phyloP scores from a whole-genome alignment of 2,113 vertebrate species.

The Dicaeum eximium region DNA sequence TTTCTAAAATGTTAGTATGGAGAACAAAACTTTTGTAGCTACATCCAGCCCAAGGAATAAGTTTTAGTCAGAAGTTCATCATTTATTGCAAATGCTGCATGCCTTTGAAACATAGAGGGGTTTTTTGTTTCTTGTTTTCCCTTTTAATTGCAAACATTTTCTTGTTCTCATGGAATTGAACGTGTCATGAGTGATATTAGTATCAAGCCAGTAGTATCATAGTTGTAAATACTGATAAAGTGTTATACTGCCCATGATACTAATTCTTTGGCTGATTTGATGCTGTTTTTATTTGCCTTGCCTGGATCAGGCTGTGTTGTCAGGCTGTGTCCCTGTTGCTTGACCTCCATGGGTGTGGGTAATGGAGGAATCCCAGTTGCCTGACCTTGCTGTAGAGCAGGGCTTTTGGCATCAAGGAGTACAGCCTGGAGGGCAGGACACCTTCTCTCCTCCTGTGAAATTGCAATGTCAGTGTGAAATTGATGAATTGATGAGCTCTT shows the following conservation, averaged over 20 bases:
- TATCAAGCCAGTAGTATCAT: neutral
- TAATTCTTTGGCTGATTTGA: neutral
- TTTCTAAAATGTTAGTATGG: neutral
- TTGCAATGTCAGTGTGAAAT: neutral
- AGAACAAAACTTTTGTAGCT: neutral
- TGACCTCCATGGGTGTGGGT: neutral
- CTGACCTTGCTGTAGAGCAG: neutral
- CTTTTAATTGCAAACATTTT: neutral
- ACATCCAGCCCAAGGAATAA: neutral
- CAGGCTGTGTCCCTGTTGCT: neutral
- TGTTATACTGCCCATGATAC: fast-evolving
- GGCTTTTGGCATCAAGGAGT: neutral
- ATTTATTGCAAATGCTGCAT: neutral
- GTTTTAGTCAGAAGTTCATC: neutral
- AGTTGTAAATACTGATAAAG: neutral
- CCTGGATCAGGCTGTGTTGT: neutral
- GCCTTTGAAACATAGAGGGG: neutral
- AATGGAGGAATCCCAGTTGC: neutral
- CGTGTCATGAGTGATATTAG: fast-evolving
- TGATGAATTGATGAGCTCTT: neutral
- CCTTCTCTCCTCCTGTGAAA: neutral
- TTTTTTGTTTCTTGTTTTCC: fast-evolving
- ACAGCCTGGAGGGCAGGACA: neutral
- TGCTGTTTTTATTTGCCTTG: neutral
- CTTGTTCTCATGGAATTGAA: neutral